Base-by-base conservation (phyloP, 2,113 vertebrate species). In the Scytalopus superciliaris region DNA sequence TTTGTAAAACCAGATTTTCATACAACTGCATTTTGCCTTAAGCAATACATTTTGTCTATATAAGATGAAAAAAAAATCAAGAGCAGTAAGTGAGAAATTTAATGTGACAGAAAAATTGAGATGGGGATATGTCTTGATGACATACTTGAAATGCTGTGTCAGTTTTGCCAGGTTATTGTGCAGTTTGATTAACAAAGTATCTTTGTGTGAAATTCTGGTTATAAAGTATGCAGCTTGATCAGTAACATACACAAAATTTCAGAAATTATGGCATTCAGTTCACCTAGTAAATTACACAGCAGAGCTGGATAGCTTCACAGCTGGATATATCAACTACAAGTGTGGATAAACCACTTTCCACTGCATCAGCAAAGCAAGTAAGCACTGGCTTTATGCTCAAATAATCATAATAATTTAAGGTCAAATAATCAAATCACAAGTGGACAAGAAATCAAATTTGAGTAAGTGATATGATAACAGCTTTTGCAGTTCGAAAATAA, bases 241-340 rank as follows among this genome's bases (percentile, higher is more conserved):
- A 49, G 39, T n/a, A 84, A 82, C 90, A 50, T 28, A 86, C 13
- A 35, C 27, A 83, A 27, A 84, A 90, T 79, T 67, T 81, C 57
- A 68, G 37, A 72, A 89, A 76, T 39, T 85, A 77, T 4, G 6
- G n/a, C 55, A 70, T 49, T 55, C 45, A 56, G 30, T 40, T 95
- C 40, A 55, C 50, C 37, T 64, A 59, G 37, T 82, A 63, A 97
- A 82, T 97, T 94, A 96, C 45, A 91, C 50, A 84, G 80, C 33
- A 74, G 59, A 94, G 35, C 24, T 15, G 53, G 45, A 52, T 60
- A 82, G 31, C 25, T 82, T 76, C 37, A 44, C 66, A 87, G 76
- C 66, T 95, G 89, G 75, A 42, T 55, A 12, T 79, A 49, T 68
- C 86, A 89, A 97, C 96, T 93, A 94, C 72, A 87, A 93, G 94